These are phyloP conservation scores for Variabilichromis moorii DNA, from an alignment of 2,113 vertebrate species.

Conservation along the genomic window DNA sequence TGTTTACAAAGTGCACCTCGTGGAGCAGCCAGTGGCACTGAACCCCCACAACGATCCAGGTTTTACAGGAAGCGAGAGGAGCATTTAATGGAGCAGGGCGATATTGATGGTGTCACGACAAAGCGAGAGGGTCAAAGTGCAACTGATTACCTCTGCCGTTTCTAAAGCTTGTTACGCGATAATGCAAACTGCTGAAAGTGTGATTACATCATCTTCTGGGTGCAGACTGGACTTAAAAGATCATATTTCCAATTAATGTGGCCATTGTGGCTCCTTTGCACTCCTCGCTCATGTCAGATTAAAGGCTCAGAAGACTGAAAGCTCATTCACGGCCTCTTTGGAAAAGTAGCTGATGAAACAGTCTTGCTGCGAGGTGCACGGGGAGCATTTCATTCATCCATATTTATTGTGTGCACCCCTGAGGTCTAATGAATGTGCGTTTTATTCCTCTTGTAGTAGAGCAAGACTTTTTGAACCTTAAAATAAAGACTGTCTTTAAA, in stretches of 20 bases:
- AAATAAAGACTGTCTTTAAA: not conserved
- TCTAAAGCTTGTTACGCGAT: not conserved
- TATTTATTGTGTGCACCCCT: not conserved
- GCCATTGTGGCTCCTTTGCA: not conserved
- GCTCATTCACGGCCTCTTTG: not conserved
- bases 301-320: not conserved
- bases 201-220: not conserved
- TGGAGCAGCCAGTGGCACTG: not conserved
- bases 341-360: not conserved
- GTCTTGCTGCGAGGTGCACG: not conserved
- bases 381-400: not conserved
- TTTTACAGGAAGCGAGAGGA: not conserved
- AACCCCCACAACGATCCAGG: not conserved
- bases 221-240: not conserved
- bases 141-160: not conserved
- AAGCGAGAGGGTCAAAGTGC: not conserved
- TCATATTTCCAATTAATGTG: not conserved
- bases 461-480: not conserved
- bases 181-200: not conserved
- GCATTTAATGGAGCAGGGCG: not conserved
- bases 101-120: not conserved
- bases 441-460: not conserved
- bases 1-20: not conserved
- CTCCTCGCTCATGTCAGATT: not conserved
- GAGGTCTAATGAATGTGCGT: not conserved